Percentiles rank a stretch among this genome's conserved stretches.
Evolutionary conservation across 2,797 vertebrate genomes (phyloP).

Genomic region (Psittacula derbiana): DNA sequence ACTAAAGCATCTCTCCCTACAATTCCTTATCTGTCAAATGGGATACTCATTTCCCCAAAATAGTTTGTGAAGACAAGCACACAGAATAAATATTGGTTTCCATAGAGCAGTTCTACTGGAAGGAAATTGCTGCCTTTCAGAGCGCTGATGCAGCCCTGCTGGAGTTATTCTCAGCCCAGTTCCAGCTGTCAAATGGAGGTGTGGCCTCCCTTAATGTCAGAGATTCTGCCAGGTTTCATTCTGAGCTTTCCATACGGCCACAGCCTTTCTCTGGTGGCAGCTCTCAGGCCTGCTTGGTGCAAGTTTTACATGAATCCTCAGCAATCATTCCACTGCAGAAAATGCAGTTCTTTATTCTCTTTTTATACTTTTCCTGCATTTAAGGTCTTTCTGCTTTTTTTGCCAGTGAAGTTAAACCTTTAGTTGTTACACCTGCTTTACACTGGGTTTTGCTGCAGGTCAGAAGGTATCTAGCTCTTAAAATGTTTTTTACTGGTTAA

Average conservation of each 20-base stretch:
- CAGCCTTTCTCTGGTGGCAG: not conserved
- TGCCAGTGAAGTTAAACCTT: not conserved
- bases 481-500: not conserved
- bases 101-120: not conserved
- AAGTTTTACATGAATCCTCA: not conserved
- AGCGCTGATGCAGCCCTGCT: not conserved
- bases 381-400: not conserved
- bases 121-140: not conserved
- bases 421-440: not conserved
- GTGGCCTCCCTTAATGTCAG: constrained; percentile 45
- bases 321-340: not conserved
- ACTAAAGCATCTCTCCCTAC: not conserved
- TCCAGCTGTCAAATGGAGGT: constrained; percentile 34
- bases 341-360: not conserved
- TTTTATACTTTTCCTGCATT: not conserved
- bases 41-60: not conserved
- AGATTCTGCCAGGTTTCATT: constrained; percentile 51
- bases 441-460: not conserved
- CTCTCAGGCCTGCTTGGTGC: not conserved
- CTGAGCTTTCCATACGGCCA: constrained; percentile 8
- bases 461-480: not conserved
- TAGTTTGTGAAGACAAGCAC: not conserved
- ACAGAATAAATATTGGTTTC: not conserved
- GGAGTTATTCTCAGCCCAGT: constrained; percentile 34
- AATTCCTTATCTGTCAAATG: not conserved